Conservation (phyloP, 2,797 vertebrate genomes). For the Pyrocephalus nanus region DNA sequence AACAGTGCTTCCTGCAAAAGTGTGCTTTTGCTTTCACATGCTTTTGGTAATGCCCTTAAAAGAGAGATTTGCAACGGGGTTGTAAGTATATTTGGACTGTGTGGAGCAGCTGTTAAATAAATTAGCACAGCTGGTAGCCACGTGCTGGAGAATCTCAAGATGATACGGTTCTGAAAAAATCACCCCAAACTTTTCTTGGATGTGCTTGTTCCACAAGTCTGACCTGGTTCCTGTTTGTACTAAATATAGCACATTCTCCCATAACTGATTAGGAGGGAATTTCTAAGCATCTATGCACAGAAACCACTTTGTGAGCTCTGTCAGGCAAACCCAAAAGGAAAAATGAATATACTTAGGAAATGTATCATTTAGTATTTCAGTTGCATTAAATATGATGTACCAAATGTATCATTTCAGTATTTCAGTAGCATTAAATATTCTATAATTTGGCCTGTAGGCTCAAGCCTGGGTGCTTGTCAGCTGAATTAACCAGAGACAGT, state of each 20-base stretch:
- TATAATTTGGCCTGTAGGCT: neutral
- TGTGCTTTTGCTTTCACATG: neutral
- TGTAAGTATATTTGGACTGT: neutral
- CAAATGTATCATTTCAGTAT: neutral
- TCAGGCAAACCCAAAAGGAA: neutral
- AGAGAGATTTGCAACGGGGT: neutral
- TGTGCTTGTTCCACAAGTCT: accelerated
- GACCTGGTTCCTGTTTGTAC: neutral
- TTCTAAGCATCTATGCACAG: neutral
- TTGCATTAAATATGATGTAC: neutral
- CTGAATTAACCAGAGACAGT: neutral
- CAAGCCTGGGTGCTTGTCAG: neutral
- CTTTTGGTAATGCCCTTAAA: neutral
- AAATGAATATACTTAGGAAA: neutral
- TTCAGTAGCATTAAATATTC: neutral
- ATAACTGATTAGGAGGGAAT: neutral
- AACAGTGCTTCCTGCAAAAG: neutral
- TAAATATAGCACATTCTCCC: neutral
- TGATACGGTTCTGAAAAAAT: neutral
- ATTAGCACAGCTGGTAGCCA: neutral
- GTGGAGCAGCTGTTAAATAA: neutral
- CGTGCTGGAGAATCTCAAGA: neutral
- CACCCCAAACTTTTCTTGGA: neutral
- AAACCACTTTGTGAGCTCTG: neutral
- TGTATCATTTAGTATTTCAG: neutral